Base-by-base conservation (phyloP, 2,888 invertebrate species). In the Drosophila emarginata region DNA sequence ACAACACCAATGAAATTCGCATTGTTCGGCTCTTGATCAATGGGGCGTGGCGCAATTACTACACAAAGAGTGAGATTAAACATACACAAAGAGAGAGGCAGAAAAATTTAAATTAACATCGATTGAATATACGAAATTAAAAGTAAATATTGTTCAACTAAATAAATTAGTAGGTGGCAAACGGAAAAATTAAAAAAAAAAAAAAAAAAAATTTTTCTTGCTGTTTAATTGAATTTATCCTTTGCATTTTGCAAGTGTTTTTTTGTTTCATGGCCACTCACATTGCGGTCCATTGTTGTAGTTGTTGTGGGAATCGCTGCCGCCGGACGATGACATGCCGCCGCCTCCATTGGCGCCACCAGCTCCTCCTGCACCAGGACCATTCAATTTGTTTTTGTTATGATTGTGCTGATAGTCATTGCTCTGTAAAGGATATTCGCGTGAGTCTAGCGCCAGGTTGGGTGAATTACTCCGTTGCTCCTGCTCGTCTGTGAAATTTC, bases 361-460 rank as follows among this genome's bases (percentile, higher is more conserved):
- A 56, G 64, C 77, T 67, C 76, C 37, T 37, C 37, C 45, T 21
- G 32, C 65, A 14, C 45, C 45, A 21, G 45, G 77, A 64, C 77
- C 84, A 67, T 89, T 89, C 74, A 84, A 67, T 73, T 79, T 81
- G 70, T 86, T 86, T 62, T 83, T 82, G 80, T 85, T 84, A 80
- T 90, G 88, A 94, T 91, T 94, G 94, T 89, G 93, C 93, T 89
- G 92, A 79, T 92, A 86, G 91, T 94, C 95, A 91, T 95, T 95
- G 84, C 94, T 93, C 91, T 94, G 95, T 79, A 94, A 92, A 72
- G 94, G 94, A 92, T 94, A 94, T 91, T 95, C 94, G 83, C 93
- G 93, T 77, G 92, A 92, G 77, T 93, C 92, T 79, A 91, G 92
- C 64, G 92, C 91, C 81, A 88, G 75, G 64, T 85, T 88, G 28